These are phyloP conservation scores for Strigamia maritima DNA, from an alignment of 2,888 invertebrate species.

Conservation along the genomic window DNA sequence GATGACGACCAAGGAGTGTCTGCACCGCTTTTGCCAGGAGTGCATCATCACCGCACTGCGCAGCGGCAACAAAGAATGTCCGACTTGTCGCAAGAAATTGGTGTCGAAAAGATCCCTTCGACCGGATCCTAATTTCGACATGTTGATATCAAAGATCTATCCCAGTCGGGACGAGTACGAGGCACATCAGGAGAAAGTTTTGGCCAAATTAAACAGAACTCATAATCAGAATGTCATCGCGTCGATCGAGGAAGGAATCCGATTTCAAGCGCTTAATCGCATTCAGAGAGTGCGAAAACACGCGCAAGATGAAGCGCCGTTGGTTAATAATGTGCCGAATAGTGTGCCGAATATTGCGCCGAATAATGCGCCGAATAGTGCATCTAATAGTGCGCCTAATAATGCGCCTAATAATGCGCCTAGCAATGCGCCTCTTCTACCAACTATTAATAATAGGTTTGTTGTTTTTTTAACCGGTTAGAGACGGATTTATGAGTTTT, in stretches of 20 bases:
- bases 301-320: slow-evolving; percentile 43
- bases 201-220: slow-evolving; percentile 88
- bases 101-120: slow-evolving; percentile 94
- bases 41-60: slow-evolving; percentile 97
- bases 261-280: slow-evolving; percentile 54
- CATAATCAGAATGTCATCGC: slow-evolving; percentile 89
- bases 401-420: no score
- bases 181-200: slow-evolving; percentile 84
- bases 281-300: slow-evolving; percentile 51
- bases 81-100: slow-evolving; percentile 95
- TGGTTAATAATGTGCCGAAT: not conserved
- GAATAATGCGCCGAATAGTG: no score
- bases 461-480: no score
- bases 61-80: slow-evolving; percentile 98
- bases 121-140: slow-evolving; percentile 96
- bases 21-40: slow-evolving; percentile 97
- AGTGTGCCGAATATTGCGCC: no score
- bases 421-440: no score
- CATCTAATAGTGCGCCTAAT: no score
- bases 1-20: slow-evolving; percentile 99
- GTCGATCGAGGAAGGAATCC: slow-evolving; percentile 91
- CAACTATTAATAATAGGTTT: no score
- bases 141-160: slow-evolving; percentile 94
- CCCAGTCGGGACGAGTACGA: slow-evolving; percentile 96
- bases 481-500: no score